A percentile compares a stretch with the other conserved stretches of the same genome.
These are phyloP conservation scores for Brenthis ino DNA, from an alignment of 2,888 invertebrate species.

Conservation along the genomic window DNA sequence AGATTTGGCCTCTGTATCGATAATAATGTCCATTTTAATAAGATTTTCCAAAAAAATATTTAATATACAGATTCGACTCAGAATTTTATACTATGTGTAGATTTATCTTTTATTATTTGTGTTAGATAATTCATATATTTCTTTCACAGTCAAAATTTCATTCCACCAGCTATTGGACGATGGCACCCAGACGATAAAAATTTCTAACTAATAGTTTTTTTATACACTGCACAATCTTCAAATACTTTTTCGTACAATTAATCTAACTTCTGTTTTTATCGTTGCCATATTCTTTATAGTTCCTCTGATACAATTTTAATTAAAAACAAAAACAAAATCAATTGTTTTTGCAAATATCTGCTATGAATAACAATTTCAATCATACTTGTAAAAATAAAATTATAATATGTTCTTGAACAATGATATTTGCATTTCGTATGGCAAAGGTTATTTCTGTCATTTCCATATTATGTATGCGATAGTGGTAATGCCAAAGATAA, in stretches of 20 bases:
- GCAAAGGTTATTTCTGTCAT: too few relatives aligned
- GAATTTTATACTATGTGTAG: too few relatives aligned
- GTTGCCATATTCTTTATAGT: neutral
- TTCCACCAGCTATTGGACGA: slow-evolving; percentile 65
- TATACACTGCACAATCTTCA: too few relatives aligned
- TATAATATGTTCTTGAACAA: too few relatives aligned
- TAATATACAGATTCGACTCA: too few relatives aligned
- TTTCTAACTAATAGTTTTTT: neutral
- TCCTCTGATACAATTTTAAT: too few relatives aligned
- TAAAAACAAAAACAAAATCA: neutral
- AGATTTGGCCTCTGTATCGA: too few relatives aligned
- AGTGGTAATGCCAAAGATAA: neutral
- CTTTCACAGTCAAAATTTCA: slow-evolving; percentile 60
- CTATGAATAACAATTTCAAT: too few relatives aligned
- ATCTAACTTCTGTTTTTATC: neutral
- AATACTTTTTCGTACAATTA: neutral
- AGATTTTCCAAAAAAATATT: too few relatives aligned
- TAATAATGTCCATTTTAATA: too few relatives aligned
- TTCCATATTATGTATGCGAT: neutral
- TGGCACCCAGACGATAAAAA: slow-evolving; percentile 61
- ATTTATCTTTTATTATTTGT: neutral
- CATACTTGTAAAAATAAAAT: too few relatives aligned
- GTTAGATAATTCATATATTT: slow-evolving; percentile 26
- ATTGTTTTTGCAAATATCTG: neutral
- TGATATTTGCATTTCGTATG: too few relatives aligned